Evolutionary conservation across 2,888 invertebrate species (phyloP), one percentile per base, ranked within the genome.

Genomic region (Galeruca laticollis): DNA sequence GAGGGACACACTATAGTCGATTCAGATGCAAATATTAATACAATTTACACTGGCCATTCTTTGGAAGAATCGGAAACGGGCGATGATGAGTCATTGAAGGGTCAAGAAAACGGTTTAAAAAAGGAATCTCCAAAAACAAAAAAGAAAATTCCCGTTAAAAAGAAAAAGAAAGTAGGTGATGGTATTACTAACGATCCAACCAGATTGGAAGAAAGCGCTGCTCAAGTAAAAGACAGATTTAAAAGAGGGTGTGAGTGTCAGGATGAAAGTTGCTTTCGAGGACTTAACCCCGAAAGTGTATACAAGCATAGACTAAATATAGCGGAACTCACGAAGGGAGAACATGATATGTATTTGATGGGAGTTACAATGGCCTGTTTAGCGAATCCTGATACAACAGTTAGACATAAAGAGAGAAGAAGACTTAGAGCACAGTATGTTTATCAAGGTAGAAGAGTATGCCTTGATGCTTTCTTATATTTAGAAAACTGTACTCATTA

Each of bases 261-360:
- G 81, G 93, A 92, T 78, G 89, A 88, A 75, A 92, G 92, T 79
- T 94, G 93, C 81, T 93, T 93, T 80, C 87, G 90, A 66, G 91
- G 91, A n/a, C 86, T 94, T 33, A 92, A 91, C 82, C 89, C 93
- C 0, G 93, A 93, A 78, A 90, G 89, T 77, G 93, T 93, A 1
- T 93, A 92, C 81, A 89, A 90, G 60, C 93, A 94, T 82, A 87
- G 93, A 76, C 85, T 93, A 43, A 93, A 94, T 79, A 93, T 93
- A 71, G 93, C 93, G 0, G 93, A 94, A 83, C 82, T 93, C 70
- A 93, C 93, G 0, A 93, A 93, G 85, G 92, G 91, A 67, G 93
- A 94, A 83, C 93, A 93, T 83, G 93, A 93, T 83, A 93, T 94
- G 93, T 94, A 94, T 82, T 86, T 93, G 78, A 93, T 93, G 93